These are phyloP conservation scores for Oscheius sp. DNA, from an alignment of 2,888 invertebrate genomes.

Conservation along the genomic window DNA sequence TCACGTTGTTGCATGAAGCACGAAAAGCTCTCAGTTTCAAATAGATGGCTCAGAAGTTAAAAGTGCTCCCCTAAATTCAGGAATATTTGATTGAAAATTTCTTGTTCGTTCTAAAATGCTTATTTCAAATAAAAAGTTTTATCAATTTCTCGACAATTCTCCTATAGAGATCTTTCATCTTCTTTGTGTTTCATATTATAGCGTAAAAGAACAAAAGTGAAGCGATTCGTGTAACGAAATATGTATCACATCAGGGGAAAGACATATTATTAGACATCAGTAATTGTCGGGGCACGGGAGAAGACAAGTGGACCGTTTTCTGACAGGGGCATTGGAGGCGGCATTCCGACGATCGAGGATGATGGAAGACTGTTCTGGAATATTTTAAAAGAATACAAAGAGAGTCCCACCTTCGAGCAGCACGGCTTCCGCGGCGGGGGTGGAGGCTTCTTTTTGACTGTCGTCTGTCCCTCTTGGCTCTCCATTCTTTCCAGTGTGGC, in stretches of 20 bases:
- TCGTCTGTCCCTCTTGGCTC: slow-evolving; percentile 6
- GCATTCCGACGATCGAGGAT: slow-evolving; percentile 51
- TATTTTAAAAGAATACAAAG: neutral
- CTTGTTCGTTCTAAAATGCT: no score
- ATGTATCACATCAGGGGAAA: slow-evolving; percentile 20
- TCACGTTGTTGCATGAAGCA: no score
- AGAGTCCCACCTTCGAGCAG: slow-evolving; percentile 41
- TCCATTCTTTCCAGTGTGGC: slow-evolving; percentile 40
- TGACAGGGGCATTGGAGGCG: slow-evolving; percentile 50
- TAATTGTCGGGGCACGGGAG: slow-evolving; percentile 55
- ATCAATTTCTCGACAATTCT: no score
- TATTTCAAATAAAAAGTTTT: no score
- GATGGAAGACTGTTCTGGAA: slow-evolving; percentile 51
- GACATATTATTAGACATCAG: slow-evolving; percentile 50
- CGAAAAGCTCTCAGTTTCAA: no score
- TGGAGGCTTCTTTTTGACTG: slow-evolving; percentile 34
- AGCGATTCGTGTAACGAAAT: slow-evolving; percentile 7
- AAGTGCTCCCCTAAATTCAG: no score
- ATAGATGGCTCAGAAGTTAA: no score
- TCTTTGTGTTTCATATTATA: no score
- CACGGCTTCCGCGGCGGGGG: slow-evolving; percentile 55
- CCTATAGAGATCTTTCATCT: no score
- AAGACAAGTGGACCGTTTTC: slow-evolving; percentile 58
- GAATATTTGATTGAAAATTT: no score
- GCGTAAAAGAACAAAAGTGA: no score